A percentile compares a stretch with the other conserved stretches of the same genome.
phyloP scores from a whole-genome alignment of 92 coral and sea anemone species.

The Porites rus region DNA sequence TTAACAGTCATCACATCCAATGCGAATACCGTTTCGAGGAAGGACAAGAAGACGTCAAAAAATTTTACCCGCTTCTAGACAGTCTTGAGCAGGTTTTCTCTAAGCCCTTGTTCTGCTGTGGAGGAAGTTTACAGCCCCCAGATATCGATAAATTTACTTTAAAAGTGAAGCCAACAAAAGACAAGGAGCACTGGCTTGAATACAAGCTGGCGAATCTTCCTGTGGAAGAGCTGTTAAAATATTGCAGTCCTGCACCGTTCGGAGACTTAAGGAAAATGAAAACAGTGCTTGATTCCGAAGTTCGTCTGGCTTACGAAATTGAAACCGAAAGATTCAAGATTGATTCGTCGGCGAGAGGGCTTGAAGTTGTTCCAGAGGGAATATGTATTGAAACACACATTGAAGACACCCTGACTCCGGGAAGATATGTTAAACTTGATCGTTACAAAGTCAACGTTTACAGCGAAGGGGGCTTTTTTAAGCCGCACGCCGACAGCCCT shows the following conservation, averaged over 20 bases:
- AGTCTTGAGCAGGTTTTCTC: slow-evolving; percentile 51
- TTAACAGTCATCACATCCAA: slow-evolving; percentile 54
- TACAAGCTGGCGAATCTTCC: slow-evolving; percentile 38
- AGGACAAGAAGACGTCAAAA: slow-evolving; percentile 32
- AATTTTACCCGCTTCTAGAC: slow-evolving; percentile 34
- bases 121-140: slow-evolving; percentile 52
- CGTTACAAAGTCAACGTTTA: slow-evolving; percentile 58
- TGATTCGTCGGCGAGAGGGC: background rate
- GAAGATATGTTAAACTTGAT: slow-evolving; percentile 37
- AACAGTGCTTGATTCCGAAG: slow-evolving; percentile 58
- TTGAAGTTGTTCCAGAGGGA: slow-evolving; percentile 9
- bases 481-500: slow-evolving; percentile 59
- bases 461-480: slow-evolving; percentile 59
- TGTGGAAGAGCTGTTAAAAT: slow-evolving; percentile 46
- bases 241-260: slow-evolving; percentile 63
- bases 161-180: slow-evolving; percentile 47
- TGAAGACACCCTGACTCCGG: slow-evolving; percentile 53
- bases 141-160: slow-evolving; percentile 19
- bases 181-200: slow-evolving; percentile 36
- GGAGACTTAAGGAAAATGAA: slow-evolving; percentile 67
- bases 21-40: background rate
- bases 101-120: slow-evolving; percentile 65
- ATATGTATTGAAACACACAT: slow-evolving; percentile 24
- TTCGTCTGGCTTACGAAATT: slow-evolving; percentile 66
- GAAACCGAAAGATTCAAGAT: slow-evolving; percentile 57